Evolutionary conservation across 2,797 vertebrate genomes (phyloP), one percentile per base, ranked within the genome.

Genomic region (Catostomus latipinnis): DNA sequence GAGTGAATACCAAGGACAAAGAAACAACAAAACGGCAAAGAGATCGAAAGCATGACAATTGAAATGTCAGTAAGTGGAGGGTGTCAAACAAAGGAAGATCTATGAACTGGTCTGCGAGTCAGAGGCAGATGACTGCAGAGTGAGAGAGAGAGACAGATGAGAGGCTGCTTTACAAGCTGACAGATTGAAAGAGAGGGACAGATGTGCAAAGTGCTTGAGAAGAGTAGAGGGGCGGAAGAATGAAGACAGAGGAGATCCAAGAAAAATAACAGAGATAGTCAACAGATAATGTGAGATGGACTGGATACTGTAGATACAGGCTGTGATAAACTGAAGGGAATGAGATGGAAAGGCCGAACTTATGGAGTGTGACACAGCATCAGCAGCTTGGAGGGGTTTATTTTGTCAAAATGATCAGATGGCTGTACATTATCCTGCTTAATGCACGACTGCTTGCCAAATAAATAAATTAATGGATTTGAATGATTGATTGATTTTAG

Each of bases 11-110:
- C 5, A 71, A 58, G 50, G 13, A 16, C 62, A 74, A 12, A 56
- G 60, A 72, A 71, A 56, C 48, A n/a, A 11, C 13, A 54, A 75
- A 83, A 65, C 48, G 18, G 13, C 53, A 70, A 61, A 43, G 58
- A 13, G 68, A 74, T 14, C 56, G 65, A 50, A 77, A 67, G 69
- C 74, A 69, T 80, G 73, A 71, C 70, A 80, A 71, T 65, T 71
- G 69, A 79, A 78, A 68, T 80, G 82, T 48, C 79, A 82, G 61
- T 70, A 76, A 81, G 16, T 82, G 73, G 56, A 78, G 60, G 46
- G 50, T 67, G 66, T 82, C 71, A 45, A 53, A 76, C 56, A 69
- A 48, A 54, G 50, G 14, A 54, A 54, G 76, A 65, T 71, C 34
- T 62, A 13, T 67, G 8, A 50, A 50, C 46, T 50, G 14, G 12